Base-by-base conservation (phyloP, 2,888 invertebrate species). In the Chromoteleia sp. region DNA sequence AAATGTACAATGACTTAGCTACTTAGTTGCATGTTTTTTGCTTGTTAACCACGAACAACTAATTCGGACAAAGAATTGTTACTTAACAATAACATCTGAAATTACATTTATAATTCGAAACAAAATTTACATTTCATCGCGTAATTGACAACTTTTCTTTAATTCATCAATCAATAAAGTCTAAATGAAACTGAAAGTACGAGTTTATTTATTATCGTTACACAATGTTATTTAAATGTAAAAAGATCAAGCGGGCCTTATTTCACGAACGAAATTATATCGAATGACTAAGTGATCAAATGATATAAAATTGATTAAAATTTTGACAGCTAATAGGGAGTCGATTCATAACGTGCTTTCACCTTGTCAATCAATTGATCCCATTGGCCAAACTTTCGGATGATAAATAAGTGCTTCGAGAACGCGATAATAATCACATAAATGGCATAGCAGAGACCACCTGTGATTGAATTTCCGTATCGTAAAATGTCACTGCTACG, bases 401-500 rank as follows among this genome's bases (percentile, higher is more conserved):
- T 25, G 3, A 45, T 67, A 39, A 59, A 48, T 58, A 58, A 67
- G 36, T 67, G 29, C 15, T 65, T 39, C 4, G 41, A 33, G 30
- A 65, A 17, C 39, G 45, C 36, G 67, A 48, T 56, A 52, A 48
- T 70, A 70, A 77, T 70, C 45, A 63, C 59, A 77, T 56, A 56
- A 45, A 70, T 70, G 39, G 48, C 36, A 41, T 48, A 65, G 17
- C 19, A n/a, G 54, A 65, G 56, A 75, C 50, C 74, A 56, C 17
- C 10, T 48, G 52, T 25, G 63, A 67, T 75, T 65, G 29, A 50
- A 67, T 67, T 67, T 76, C 59, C 52, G 67, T 52, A 52, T 76
- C 67, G 43, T 67, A 76, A 76, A 76, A 52, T 48, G 45, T 65
- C 45, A 25, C 41, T 19, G 48, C 21, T 29, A 14, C 25, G 77